Percentiles rank a stretch among this genome's conserved stretches.
Conservation (phyloP, 2,113 vertebrate species). For the Telmatochromis brichardi region DNA sequence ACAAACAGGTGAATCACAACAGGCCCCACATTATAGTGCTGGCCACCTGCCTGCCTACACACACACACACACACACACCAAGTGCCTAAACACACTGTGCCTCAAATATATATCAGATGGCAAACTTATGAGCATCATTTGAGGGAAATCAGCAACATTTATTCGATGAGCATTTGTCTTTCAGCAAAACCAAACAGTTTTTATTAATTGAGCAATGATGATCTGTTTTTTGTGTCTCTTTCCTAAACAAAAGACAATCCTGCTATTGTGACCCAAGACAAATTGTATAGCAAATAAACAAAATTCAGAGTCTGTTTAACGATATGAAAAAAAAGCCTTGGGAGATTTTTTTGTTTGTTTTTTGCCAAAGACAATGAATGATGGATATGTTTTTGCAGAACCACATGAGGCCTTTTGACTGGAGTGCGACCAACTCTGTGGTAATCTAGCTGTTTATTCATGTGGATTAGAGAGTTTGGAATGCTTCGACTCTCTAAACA, state of each 20-base stretch:
- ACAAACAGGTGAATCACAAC: not conserved
- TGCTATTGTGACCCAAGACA: not conserved
- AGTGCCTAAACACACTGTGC: not conserved
- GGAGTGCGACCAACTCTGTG: slow-evolving; percentile 25
- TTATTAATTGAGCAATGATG: not conserved
- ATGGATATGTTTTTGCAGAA: slow-evolving; percentile 40
- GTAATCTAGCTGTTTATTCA: slow-evolving; percentile 30
- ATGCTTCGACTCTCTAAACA: slow-evolving; percentile 61
- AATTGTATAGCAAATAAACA: not conserved
- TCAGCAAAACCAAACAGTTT: not conserved
- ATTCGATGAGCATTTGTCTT: not conserved
- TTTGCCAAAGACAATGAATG: slow-evolving; percentile 16
- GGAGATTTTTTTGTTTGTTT: slow-evolving; percentile 4
- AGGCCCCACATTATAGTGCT: not conserved
- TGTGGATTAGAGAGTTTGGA: slow-evolving; percentile 45
- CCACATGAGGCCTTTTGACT: slow-evolving; percentile 1
- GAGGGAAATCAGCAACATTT: not conserved
- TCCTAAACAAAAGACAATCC: not conserved
- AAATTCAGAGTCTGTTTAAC: not conserved
- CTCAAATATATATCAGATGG: not conserved
- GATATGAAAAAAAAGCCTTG: not conserved
- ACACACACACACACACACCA: not conserved
- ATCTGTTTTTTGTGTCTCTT: not conserved
- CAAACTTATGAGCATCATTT: not conserved
- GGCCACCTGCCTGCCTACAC: not conserved